These are phyloP conservation scores for Chymomyza amoena DNA, from an alignment of 2,888 invertebrate genomes.

Conservation along the genomic window DNA sequence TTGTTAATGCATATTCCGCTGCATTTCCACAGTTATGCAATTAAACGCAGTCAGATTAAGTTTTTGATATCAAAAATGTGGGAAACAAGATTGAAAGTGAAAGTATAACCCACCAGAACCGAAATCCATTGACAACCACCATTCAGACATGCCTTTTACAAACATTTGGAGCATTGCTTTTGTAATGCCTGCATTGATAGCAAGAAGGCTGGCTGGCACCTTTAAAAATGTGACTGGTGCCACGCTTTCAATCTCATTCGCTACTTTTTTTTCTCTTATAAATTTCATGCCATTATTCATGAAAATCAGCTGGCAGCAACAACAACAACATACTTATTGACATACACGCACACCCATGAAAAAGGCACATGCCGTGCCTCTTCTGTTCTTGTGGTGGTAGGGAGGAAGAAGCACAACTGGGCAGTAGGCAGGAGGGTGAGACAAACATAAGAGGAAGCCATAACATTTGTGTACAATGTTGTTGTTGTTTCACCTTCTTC, in stretches of 20 bases:
- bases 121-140: too few relatives aligned
- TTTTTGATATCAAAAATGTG: too few relatives aligned
- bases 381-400: constrained; percentile 24
- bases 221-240: not conserved
- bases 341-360: constrained; percentile 1
- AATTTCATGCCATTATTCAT: constrained; percentile 15
- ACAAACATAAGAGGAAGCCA: constrained; percentile 21
- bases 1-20: too few relatives aligned
- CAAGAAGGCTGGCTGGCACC: not conserved
- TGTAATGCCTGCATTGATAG: too few relatives aligned
- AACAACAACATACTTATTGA: constrained; percentile 14
- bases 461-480: constrained; percentile 30
- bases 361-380: constrained; percentile 24
- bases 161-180: too few relatives aligned
- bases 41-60: too few relatives aligned
- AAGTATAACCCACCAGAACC: too few relatives aligned
- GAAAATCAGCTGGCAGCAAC: constrained; percentile 12
- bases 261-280: constrained; percentile 4
- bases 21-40: too few relatives aligned
- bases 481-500: constrained; percentile 29
- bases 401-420: constrained; percentile 28
- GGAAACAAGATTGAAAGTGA: too few relatives aligned
- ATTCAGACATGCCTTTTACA: too few relatives aligned
- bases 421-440: constrained; percentile 10
- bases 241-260: not conserved